phyloP scores from a whole-genome alignment of 2,113 vertebrate genomes.

The Urocolius indicus region DNA sequence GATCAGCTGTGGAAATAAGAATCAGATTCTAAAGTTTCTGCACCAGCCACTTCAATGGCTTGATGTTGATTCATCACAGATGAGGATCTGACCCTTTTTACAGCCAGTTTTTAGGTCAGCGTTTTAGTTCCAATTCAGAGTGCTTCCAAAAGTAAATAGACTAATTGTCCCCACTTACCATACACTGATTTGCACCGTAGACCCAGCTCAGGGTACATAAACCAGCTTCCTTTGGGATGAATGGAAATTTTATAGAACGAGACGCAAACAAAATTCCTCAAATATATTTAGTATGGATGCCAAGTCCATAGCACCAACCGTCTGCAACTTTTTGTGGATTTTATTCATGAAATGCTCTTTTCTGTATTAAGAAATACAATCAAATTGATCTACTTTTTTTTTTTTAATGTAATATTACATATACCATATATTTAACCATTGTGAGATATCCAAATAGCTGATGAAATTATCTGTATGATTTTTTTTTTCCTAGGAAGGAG shows the following conservation, averaged over 20 bases:
- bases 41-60: not conserved
- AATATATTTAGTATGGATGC: not conserved
- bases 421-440: not conserved
- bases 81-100: not conserved
- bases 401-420: not conserved
- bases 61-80: not conserved
- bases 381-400: not conserved
- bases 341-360: not conserved
- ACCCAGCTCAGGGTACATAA: not conserved
- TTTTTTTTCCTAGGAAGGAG: slow-evolving; percentile 71
- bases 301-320: not conserved
- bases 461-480: not conserved
- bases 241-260: not conserved
- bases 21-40: not conserved
- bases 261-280: not conserved
- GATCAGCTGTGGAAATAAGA: not conserved
- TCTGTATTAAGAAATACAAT: not conserved
- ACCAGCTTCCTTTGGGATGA: not conserved
- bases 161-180: not conserved
- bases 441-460: not conserved
- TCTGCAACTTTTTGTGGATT: not conserved
- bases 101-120: not conserved
- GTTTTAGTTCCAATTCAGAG: not conserved
- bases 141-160: not conserved
- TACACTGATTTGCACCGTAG: not conserved